Percentiles rank a stretch among this genome's conserved stretches.
Conservation (phyloP, 35 echinoderm and acorn worm genomes). For the Acanthaster planci region DNA sequence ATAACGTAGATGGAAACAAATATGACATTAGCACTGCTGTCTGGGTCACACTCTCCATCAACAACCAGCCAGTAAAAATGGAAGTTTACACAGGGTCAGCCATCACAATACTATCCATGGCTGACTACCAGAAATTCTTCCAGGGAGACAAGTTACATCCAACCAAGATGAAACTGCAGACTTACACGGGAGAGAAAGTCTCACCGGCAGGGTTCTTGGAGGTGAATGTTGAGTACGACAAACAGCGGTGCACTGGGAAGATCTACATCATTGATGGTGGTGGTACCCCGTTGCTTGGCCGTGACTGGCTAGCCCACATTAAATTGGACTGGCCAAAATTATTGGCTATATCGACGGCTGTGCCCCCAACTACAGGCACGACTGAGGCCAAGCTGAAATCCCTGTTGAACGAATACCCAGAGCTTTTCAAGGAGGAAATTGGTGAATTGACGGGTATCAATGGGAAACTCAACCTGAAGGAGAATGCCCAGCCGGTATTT, state of each 20-base stretch:
- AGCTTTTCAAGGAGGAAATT: constrained; percentile 30
- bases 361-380: too few species aligned
- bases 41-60: neutral
- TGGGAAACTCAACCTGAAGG: constrained; percentile 21
- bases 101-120: neutral
- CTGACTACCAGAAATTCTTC: neutral
- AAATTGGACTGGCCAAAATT: constrained; percentile 38
- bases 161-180: neutral
- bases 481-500: constrained; percentile 36
- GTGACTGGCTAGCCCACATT: neutral
- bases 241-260: neutral
- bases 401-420: neutral
- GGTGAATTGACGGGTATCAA: constrained; percentile 19
- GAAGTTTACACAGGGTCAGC: constrained; percentile 31
- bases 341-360: too few species aligned
- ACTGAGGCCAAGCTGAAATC: neutral
- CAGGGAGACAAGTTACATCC: neutral
- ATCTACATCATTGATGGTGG: constrained; percentile 12
- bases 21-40: neutral
- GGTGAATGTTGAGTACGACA: neutral
- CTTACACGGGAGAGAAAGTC: too few species aligned
- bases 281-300: neutral
- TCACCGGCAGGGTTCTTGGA: neutral
- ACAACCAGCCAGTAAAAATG: neutral
- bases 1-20: neutral